Percentiles rank a stretch among this genome's conserved stretches.
Evolutionary conservation across 2,113 vertebrate species (phyloP).

Genomic region (Ophiodon elongatus): DNA sequence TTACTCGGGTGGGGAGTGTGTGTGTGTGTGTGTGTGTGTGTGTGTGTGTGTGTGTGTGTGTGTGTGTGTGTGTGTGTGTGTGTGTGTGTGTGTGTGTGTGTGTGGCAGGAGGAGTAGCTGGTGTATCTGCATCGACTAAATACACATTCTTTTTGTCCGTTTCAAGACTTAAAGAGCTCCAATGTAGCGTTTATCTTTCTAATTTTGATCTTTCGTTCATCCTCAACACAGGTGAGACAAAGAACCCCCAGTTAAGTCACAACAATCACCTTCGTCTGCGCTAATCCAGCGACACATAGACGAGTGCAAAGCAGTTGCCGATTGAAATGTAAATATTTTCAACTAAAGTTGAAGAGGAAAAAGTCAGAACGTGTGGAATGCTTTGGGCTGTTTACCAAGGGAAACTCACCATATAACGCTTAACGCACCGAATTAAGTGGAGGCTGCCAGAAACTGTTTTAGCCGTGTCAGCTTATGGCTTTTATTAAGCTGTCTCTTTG

Average conservation of each 20-base stretch:
- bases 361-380: constrained; percentile 19
- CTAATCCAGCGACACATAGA: not conserved
- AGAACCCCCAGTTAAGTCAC: not conserved
- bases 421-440: constrained; percentile 33
- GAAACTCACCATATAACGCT: constrained; percentile 3
- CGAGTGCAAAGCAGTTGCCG: constrained; percentile 3
- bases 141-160: not conserved
- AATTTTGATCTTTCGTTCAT: not conserved
- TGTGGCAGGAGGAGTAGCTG: not conserved
- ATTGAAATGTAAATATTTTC: not conserved
- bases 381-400: constrained; percentile 46
- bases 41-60: no score
- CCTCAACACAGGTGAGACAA: no score
- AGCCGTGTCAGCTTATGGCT: constrained; percentile 50
- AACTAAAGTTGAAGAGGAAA: constrained; percentile 5
- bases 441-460: constrained; percentile 50
- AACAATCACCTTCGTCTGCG: not conserved
- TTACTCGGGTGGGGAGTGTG: no score
- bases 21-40: no score
- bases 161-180: not conserved
- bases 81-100: no score
- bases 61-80: no score
- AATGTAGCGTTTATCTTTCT: not conserved
- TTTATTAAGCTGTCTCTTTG: constrained; percentile 56
- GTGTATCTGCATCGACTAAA: not conserved